Base-by-base conservation (phyloP, 2,113 vertebrate species). In the Bagarius yarrelli region DNA sequence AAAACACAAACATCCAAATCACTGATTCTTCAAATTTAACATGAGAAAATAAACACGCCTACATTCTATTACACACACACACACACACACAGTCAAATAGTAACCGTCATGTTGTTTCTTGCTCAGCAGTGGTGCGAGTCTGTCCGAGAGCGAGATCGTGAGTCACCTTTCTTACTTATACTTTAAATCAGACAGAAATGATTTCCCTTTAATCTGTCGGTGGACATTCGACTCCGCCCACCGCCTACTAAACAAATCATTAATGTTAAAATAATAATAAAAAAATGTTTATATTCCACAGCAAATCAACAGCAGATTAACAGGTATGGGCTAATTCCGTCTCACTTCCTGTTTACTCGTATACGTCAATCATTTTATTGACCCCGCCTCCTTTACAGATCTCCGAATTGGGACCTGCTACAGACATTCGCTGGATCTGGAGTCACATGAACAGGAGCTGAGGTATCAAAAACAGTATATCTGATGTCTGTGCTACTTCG, bases 391-490 rank as follows among this genome's bases (percentile, higher is more conserved):
- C 5, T 44, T 50, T 52, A 3, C 63, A 76, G 72, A 52, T 14
- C 19, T 2, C 5, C 32, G 44, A 64, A 72, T 2, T 76, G 23
- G 50, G 0, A 16, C 9, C 19, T 77, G 21, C 73, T 72, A 85
- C 4, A 88, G 87, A 56, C 82, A 76, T 44, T 93, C 87, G 23
- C 78, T 91, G 79, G 91, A 93, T 84, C 78, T 91, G 76, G 91
- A 94, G 27, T 85, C 83, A 69, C 78, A 85, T 50, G 71, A 86
- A 13, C 32, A 78, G 1, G 69, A 85, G 34, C 59, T 72, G 70
- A 85, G 85, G 87, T 88, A 83, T 8, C 1, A 27, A 60, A 30
- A 30, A 52, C 8, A 9, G 11, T 19, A 18, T n/a, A n/a, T n/a
- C n/a, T n/a, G n/a, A n/a, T n/a, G n/a, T n/a, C n/a, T n/a, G n/a